These are phyloP conservation scores for Mamestra configurata DNA, from an alignment of 1,140 invertebrate species.

Conservation along the genomic window DNA sequence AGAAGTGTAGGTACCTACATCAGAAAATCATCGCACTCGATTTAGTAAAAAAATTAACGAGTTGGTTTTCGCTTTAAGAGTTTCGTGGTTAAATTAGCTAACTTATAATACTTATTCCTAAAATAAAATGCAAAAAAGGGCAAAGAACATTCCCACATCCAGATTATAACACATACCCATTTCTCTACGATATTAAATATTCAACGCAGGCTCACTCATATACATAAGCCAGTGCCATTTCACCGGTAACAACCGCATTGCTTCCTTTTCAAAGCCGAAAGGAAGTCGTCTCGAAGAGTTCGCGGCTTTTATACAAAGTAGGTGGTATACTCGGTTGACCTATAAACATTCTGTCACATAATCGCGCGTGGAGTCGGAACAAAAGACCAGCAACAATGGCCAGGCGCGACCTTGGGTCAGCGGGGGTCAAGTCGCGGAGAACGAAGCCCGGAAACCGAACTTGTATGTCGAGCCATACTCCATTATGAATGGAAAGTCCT, in stretches of 20 bases:
- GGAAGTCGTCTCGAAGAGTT: constrained; percentile 42
- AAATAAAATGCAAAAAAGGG: too few species aligned
- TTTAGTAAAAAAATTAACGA: too few species aligned
- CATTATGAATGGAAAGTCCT: constrained; percentile 34
- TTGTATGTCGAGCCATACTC: constrained; percentile 34
- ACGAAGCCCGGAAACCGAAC: constrained; percentile 22
- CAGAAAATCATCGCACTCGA: too few species aligned
- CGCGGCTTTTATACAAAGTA: constrained; percentile 3
- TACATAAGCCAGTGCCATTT: constrained; percentile 21
- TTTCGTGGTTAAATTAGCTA: too few species aligned
- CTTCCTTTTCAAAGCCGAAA: constrained; percentile 37
- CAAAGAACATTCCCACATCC: background rate
- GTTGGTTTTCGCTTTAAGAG: too few species aligned
- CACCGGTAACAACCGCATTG: constrained; percentile 19
- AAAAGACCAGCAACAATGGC: constrained; percentile 45
- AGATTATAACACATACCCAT: constrained; percentile 2
- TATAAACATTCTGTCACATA: constrained; percentile 41
- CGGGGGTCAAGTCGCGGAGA: constrained; percentile 32
- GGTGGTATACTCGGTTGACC: constrained; percentile 33
- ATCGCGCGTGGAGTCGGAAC: constrained; percentile 37
- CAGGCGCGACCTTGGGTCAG: constrained; percentile 42
- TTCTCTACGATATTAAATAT: constrained; percentile 17
- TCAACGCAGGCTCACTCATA: constrained; percentile 21
- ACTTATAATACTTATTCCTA: too few species aligned
- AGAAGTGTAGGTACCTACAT: too few species aligned